A percentile compares a stretch with the other conserved stretches of the same genome.
These are phyloP conservation scores for Echinometra lucunter DNA, from an alignment of 53 echinoderm and acorn worm genomes.

Conservation along the genomic window DNA sequence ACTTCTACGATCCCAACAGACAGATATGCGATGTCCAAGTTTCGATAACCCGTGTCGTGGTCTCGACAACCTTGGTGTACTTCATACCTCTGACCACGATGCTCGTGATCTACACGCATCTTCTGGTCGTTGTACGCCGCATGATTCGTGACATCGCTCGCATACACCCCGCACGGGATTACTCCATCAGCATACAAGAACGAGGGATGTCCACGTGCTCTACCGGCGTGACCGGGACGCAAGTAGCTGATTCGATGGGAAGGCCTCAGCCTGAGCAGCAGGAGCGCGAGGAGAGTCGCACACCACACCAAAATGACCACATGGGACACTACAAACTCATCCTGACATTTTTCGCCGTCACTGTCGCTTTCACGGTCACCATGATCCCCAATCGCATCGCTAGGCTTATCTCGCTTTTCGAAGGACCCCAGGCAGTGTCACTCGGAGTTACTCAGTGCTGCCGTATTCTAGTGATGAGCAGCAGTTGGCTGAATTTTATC, in stretches of 20 bases:
- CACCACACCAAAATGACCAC: neutral
- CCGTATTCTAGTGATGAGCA: neutral
- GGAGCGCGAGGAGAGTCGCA: no score
- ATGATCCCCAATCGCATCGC: conserved; percentile 3
- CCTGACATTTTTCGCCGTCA: conserved; percentile 43
- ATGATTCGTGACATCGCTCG: conserved; percentile 24
- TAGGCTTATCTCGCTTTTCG: neutral
- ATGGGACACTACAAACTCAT: conserved; percentile 15
- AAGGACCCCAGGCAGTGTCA: neutral
- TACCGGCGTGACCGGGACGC: neutral
- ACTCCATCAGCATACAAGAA: neutral
- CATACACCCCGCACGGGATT: neutral
- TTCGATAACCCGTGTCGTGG: neutral
- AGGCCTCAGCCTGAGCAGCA: neutral
- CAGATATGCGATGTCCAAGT: neutral
- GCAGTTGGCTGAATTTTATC: conserved; percentile 38
- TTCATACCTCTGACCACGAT: conserved; percentile 37
- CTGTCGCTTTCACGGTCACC: neutral
- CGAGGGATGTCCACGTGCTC: neutral
- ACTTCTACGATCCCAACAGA: conserved; percentile 21
- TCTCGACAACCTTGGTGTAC: neutral
- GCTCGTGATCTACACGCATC: conserved; percentile 3
- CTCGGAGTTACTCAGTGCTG: neutral
- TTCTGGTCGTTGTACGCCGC: neutral
- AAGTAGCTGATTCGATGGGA: no score